Evolutionary conservation across 2,797 vertebrate species (phyloP).

Genomic region (Gallinago nigripennis): DNA sequence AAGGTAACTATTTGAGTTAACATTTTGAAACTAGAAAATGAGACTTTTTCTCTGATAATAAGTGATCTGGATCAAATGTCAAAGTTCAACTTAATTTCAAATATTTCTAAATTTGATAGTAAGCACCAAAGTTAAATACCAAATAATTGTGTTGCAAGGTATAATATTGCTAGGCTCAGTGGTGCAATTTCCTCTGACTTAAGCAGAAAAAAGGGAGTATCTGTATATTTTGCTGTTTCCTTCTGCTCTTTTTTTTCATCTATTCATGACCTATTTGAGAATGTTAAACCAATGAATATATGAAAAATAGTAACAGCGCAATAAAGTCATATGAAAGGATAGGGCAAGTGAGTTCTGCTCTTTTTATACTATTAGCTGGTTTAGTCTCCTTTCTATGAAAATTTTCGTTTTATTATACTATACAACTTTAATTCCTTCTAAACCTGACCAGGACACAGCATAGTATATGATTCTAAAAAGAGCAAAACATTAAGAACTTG

Average conservation of each 20-base stretch:
- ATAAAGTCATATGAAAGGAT: not conserved
- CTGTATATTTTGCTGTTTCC: not conserved
- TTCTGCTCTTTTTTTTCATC: not conserved
- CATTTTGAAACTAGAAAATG: not conserved
- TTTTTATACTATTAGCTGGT: not conserved
- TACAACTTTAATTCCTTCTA: not conserved
- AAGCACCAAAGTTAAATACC: not conserved
- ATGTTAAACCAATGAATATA: not conserved
- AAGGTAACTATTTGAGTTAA: conserved; percentile 77
- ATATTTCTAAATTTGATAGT: not conserved
- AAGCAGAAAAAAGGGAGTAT: not conserved
- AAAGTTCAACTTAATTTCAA: not conserved
- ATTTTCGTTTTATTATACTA: not conserved
- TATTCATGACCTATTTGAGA: not conserved
- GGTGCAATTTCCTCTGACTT: not conserved
- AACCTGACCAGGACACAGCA: not conserved
- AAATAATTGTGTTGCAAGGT: not conserved
- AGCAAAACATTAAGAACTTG: not conserved
- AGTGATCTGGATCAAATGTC: not conserved
- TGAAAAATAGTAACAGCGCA: not conserved
- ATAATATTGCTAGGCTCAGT: not conserved
- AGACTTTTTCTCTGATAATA: not conserved
- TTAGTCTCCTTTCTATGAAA: not conserved
- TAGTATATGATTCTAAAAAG: not conserved
- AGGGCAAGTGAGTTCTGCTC: not conserved